Percentiles rank a stretch among this genome's conserved stretches.
phyloP scores from a whole-genome alignment of 2,888 invertebrate genomes.

The Andrena camellia region DNA sequence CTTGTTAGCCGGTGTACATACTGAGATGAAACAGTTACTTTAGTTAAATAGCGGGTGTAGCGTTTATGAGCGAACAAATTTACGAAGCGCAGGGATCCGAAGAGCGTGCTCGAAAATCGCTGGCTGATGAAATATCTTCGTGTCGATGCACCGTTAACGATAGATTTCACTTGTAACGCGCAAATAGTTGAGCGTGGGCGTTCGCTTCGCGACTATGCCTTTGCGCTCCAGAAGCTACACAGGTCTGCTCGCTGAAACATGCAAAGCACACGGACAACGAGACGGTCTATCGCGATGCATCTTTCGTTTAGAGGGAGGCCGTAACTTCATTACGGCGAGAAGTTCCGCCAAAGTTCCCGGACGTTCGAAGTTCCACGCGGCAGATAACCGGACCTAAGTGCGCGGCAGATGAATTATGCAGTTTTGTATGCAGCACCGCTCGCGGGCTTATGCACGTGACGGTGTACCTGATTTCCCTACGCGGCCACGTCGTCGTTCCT shows the following conservation, averaged over 20 bases:
- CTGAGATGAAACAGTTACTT: slow-evolving; percentile 13
- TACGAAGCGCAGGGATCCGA: background rate
- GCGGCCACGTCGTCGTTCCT: slow-evolving; percentile 18
- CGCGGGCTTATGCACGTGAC: slow-evolving; percentile 26
- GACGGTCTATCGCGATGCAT: slow-evolving; percentile 51
- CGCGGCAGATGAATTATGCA: slow-evolving; percentile 67
- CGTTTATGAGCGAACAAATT: slow-evolving; percentile 8
- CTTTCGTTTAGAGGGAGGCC: slow-evolving; percentile 49
- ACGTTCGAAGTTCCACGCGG: slow-evolving; percentile 44
- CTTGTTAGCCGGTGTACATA: background rate
- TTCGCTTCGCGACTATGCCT: background rate
- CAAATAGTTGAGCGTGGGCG: background rate
- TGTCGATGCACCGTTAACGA: background rate
- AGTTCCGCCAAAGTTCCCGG: slow-evolving; percentile 45
- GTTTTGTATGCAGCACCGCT: slow-evolving; percentile 64
- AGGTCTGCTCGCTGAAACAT: background rate
- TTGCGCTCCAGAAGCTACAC: background rate
- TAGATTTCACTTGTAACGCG: background rate
- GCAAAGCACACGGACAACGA: slow-evolving; percentile 34
- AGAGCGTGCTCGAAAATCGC: background rate
- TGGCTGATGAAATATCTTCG: slow-evolving; percentile 19
- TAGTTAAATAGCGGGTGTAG: background rate
- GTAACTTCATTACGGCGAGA: slow-evolving; percentile 54
- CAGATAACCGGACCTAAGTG: slow-evolving; percentile 62
- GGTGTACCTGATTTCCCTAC: slow-evolving; percentile 39